Evolutionary conservation across 2,888 invertebrate species (phyloP).

Genomic region (Himalopsyche kuldschensis): DNA sequence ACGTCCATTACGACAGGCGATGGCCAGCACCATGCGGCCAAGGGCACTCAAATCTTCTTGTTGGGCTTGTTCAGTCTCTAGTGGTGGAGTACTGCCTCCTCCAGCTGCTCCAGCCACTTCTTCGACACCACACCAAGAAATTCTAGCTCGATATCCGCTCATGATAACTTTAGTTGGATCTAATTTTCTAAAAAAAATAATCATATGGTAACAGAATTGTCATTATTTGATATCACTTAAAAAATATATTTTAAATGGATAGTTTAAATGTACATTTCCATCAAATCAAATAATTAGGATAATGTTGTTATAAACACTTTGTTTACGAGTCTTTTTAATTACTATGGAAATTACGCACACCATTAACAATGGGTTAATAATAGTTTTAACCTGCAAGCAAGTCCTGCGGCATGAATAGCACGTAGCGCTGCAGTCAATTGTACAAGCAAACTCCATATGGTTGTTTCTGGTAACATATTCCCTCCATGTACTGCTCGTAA

Average conservation of each 20-base stretch:
- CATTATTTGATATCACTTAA: too few species aligned
- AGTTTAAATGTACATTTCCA: too few species aligned
- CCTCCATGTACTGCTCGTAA: conserved; percentile 72
- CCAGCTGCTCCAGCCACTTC: conserved; percentile 45
- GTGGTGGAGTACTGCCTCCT: conserved; percentile 36
- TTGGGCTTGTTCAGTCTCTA: conserved; percentile 52
- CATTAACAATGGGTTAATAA: conserved; percentile 12
- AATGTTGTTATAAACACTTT: too few species aligned
- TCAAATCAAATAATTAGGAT: too few species aligned
- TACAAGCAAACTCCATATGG: conserved; percentile 94
- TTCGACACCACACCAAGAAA: conserved; percentile 53
- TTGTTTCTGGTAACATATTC: conserved; percentile 80
- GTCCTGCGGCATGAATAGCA: conserved; percentile 77
- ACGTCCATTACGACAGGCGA: conserved; percentile 91
- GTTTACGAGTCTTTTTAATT: too few species aligned
- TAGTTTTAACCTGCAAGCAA: conserved; percentile 60
- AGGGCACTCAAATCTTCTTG: conserved; percentile 92
- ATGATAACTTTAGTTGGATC: conserved; percentile 92
- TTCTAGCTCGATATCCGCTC: conserved; percentile 75
- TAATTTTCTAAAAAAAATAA: conserved; percentile 63
- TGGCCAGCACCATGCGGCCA: conserved; percentile 85
- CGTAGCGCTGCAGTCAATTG: conserved; percentile 93
- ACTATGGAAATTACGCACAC: too few species aligned
- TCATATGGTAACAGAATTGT: not conserved
- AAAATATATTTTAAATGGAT: too few species aligned